Evolutionary conservation across 2,888 invertebrate species (phyloP), one percentile per base, ranked within the genome.

Genomic region (Agrotis ipsilon): DNA sequence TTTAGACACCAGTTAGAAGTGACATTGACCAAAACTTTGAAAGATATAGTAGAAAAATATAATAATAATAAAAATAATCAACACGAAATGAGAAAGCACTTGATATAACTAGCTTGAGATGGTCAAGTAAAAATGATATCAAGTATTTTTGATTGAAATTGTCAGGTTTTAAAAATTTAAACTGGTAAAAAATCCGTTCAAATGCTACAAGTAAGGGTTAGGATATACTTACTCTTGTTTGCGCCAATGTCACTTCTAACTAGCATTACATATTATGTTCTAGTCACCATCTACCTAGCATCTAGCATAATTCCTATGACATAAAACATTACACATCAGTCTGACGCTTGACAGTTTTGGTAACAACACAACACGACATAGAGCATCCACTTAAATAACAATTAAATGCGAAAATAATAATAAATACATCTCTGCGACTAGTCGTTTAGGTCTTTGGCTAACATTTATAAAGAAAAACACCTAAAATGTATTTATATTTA

Each of bases 381-480:
- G 63, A 84, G 86, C 72, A 75, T 83, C 57, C 72, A 64, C 72
- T 72, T 67, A 81, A 81, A 39, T 39, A 80, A 55, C 70, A 80
- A 88, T 85, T 91, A 92, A 92, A 94, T 92, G 93, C 93, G 86
- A 87, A 89, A 83, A 79, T 72, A 61, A 79, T 72, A 61, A 92
- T 92, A 92, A 92, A 93, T 92, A 92, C 87, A 85, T 82, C 60
- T 90, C 87, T 87, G 86, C 94, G 95, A 96, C 95, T 96, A 96
- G 95, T 88, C 85, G 89, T 90, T 87, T 87, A 91, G 85, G 90
- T 95, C 96, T 96, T 96, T 96, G 95, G 96, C 92, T 92, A 93
- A 88, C 92, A 90, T 93, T 90, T 68, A 72, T 78, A 39, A 84
- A 69, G 70, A 84, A 82, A 83, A 84, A 83, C 66, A 80, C 58